Percentiles rank a stretch among this genome's conserved stretches.
Evolutionary conservation across 2,797 vertebrate species (phyloP).

Genomic region (Notoglanidium macrostoma): DNA sequence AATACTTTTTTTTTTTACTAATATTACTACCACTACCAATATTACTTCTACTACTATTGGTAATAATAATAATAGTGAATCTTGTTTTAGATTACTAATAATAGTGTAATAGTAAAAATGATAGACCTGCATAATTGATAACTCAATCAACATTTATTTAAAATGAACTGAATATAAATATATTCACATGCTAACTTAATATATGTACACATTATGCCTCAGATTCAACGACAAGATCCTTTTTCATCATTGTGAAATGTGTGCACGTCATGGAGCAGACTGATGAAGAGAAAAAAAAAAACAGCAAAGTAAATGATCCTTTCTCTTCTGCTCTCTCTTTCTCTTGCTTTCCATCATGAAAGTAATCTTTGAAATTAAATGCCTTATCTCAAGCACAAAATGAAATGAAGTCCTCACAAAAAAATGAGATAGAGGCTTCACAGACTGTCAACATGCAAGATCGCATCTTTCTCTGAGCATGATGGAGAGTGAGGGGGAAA

Average conservation of each 20-base stretch:
- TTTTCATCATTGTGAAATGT: not conserved
- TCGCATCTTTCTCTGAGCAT: constrained; percentile 62
- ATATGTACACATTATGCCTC: not conserved
- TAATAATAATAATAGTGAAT: not conserved
- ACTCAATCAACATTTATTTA: not conserved
- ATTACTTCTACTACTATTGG: not conserved
- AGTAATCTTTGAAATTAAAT: constrained; percentile 69
- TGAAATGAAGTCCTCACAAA: constrained; percentile 68
- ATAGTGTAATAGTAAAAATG: no score
- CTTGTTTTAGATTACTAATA: not conserved
- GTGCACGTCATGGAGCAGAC: not conserved
- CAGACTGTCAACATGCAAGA: constrained; percentile 63
- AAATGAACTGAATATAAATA: not conserved
- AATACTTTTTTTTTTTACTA: not conserved
- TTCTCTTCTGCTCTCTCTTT: not conserved
- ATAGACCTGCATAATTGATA: not conserved
- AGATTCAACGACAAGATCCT: not conserved
- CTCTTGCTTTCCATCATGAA: constrained; percentile 57
- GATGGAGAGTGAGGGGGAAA: constrained; percentile 32
- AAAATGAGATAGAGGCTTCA: constrained; percentile 63
- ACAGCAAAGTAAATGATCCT: constrained; percentile 44
- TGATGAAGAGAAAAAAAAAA: not conserved
- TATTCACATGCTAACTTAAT: no score
- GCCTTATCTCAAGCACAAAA: constrained; percentile 67
- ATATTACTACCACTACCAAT: not conserved